Conservation (phyloP, 2,797 vertebrate genomes). For the Pipistrellus kuhlii region DNA sequence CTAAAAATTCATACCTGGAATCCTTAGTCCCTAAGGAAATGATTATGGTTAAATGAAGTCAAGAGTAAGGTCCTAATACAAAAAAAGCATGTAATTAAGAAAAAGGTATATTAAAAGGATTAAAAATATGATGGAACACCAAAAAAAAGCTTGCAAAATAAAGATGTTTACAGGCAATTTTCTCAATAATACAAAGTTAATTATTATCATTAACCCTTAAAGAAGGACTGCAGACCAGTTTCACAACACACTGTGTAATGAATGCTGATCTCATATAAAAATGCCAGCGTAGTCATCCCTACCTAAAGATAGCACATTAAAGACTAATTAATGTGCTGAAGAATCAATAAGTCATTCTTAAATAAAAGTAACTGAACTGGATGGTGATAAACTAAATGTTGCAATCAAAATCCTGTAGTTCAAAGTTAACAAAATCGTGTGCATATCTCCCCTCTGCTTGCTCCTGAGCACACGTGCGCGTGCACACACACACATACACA, state of each 20-base stretch:
- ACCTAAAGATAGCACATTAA: neutral
- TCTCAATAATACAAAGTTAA: neutral
- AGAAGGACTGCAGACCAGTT: neutral
- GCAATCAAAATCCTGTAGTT: neutral
- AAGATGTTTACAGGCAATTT: neutral
- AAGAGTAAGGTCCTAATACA: neutral
- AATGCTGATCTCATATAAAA: neutral
- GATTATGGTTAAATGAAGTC: neutral
- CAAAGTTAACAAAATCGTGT: neutral
- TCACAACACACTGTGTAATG: neutral
- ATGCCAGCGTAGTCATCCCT: neutral
- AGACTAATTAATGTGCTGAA: neutral
- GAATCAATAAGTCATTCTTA: neutral
- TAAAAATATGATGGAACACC: neutral
- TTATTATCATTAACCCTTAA: neutral
- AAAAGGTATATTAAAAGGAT: neutral
- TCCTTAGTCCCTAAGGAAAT: neutral
- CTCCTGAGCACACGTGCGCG: accelerated
- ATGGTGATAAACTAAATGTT: neutral
- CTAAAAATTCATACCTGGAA: neutral
- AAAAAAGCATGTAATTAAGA: neutral
- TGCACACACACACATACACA: no score
- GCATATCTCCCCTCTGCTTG: neutral
- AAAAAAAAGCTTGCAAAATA: neutral
- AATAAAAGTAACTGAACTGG: neutral